Base-by-base conservation (phyloP, 2,888 invertebrate genomes). In the Caenorhabditis plicata region DNA sequence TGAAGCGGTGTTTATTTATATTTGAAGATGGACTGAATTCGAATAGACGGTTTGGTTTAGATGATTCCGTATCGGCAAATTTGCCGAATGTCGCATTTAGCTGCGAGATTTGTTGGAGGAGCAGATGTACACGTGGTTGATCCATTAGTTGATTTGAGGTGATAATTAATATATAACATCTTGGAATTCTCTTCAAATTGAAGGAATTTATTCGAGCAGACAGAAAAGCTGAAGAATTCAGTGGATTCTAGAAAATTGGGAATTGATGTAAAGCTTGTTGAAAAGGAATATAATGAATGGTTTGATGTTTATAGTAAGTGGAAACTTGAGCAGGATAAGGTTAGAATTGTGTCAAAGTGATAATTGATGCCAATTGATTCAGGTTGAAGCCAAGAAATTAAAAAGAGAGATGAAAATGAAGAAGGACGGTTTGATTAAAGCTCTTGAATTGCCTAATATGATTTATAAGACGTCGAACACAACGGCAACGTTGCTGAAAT, bases 41-140 rank as follows among this genome's bases (percentile, higher is more conserved):
- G 9, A 38, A 35, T 17, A 36, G n/a, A n/a, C n/a, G n/a, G 22
- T 38, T 20, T 15, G 7, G n/a, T 33, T 17, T 33, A 48, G 42
- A 58, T 58, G 58, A 41, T 53, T 22, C 40, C 45, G 8, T 49
- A 53, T 25, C 44, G 52, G 11, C 58, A 58, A 22, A 4, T 52
- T 8, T 40, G 38, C 22, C n/a, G 52, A 38, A 68, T 73, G 73
- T 54, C 57, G n/a, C 55, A 64, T 52, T 35, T 73, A 19, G 73
- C 73, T 3, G 64, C 68, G 2, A 54, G 61, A 51, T 73, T 67
- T 53, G 60, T 63, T 8, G 68, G 72, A 3, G 58, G 61, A n/a
- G 47, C 57, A 4, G 70, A 53, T 23, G 58, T 62, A 1, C 73
- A 73, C 47, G 70, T 76, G 8, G 76, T 75, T 0, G 76, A 76